Percentiles rank a stretch among this genome's conserved stretches.
These are phyloP conservation scores for Ispidina lecontei DNA, from an alignment of 2,797 vertebrate genomes.

Conservation along the genomic window DNA sequence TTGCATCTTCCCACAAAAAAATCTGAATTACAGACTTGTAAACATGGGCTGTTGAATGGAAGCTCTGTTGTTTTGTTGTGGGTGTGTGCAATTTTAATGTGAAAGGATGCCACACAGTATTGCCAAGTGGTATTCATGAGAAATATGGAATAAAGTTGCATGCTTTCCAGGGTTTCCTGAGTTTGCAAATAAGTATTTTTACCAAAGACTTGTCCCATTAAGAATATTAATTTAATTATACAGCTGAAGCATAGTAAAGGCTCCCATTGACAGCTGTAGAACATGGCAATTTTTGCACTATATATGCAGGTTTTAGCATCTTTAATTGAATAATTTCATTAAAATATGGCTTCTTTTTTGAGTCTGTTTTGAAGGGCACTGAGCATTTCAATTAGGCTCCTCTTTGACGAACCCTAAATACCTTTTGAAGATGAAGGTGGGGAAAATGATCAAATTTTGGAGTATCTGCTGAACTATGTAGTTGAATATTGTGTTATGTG, in stretches of 20 bases:
- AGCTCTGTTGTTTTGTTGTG: not conserved
- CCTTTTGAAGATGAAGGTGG: not conserved
- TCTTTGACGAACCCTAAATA: not conserved
- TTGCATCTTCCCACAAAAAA: not conserved
- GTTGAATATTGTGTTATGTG: not conserved
- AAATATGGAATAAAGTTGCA: not conserved
- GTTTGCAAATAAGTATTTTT: not conserved
- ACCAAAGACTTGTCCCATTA: not conserved
- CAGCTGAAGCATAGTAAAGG: not conserved
- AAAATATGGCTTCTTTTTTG: slow-evolving; percentile 15
- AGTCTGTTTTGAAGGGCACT: not conserved
- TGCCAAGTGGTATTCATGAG: not conserved
- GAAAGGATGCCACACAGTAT: not conserved
- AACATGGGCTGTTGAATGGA: not conserved
- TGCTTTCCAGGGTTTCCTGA: not conserved
- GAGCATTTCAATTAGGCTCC: not conserved
- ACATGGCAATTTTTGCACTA: not conserved
- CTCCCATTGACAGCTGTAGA: not conserved
- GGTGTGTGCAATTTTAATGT: not conserved
- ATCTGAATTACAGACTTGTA: not conserved
- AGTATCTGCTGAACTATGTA: not conserved
- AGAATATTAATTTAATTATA: not conserved
- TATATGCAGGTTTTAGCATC: not conserved
- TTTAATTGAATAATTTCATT: not conserved
- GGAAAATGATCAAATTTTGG: not conserved